Evolutionary conservation across 2,888 invertebrate species (phyloP).

Genomic region (Cotesia congregata): DNA sequence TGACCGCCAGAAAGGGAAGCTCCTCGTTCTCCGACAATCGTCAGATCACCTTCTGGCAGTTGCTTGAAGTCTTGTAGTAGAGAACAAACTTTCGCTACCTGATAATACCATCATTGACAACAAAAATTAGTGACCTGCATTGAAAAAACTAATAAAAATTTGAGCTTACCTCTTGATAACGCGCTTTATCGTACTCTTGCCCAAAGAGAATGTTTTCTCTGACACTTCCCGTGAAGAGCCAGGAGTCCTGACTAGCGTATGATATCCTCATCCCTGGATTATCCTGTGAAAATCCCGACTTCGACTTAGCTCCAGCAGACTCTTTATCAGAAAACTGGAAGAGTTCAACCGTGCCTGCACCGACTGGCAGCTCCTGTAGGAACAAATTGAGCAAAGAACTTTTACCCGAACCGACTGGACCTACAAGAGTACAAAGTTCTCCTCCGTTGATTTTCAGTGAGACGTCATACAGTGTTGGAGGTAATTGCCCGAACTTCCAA

Average conservation of each 20-base stretch:
- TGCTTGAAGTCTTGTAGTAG: conserved; percentile 80
- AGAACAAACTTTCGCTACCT: conserved; percentile 77
- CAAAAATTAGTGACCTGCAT: neutral
- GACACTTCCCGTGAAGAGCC: conserved; percentile 77
- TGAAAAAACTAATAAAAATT: neutral
- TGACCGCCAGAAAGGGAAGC: conserved; percentile 88
- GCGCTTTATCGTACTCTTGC: conserved; percentile 72
- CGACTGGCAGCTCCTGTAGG: conserved; percentile 69
- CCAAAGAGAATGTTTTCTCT: conserved; percentile 85
- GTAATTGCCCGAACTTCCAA: conserved; percentile 59
- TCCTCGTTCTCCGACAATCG: conserved; percentile 86
- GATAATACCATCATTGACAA: neutral
- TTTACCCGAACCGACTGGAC: conserved; percentile 80
- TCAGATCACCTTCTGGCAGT: conserved; percentile 83
- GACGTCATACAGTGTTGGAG: conserved; percentile 71
- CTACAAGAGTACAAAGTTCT: conserved; percentile 74
- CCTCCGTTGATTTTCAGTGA: conserved; percentile 69
- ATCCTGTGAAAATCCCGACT: conserved; percentile 48
- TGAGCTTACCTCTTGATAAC: conserved; percentile 72
- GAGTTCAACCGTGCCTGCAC: conserved; percentile 64
- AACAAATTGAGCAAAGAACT: conserved; percentile 70
- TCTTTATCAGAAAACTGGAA: conserved; percentile 33
- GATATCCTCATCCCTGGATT: conserved; percentile 65
- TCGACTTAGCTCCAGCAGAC: neutral
- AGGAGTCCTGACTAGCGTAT: conserved; percentile 80